Percentiles rank a stretch among this genome's conserved stretches.
Conservation (phyloP, 92 coral and sea anemone species). For the Epizoanthus rinbou region DNA sequence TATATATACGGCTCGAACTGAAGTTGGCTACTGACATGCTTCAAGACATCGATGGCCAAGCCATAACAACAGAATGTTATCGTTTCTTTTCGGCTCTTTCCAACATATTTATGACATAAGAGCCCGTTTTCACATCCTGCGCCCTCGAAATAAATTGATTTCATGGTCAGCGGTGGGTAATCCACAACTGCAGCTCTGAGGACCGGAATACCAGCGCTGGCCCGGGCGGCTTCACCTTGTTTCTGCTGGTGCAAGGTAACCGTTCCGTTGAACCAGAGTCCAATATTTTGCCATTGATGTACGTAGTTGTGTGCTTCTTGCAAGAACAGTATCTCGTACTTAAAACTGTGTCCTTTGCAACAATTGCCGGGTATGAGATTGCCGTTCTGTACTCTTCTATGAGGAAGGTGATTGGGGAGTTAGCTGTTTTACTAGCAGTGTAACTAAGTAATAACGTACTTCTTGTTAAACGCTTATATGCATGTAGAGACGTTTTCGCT, state of each 20-base stretch:
- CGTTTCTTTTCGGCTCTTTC: slow-evolving; percentile 18
- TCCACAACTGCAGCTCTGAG: slow-evolving; percentile 87
- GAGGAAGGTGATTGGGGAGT: neutral
- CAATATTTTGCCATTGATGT: slow-evolving; percentile 62
- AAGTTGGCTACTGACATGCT: slow-evolving; percentile 69
- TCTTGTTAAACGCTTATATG: too few relatives aligned
- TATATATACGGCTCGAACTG: slow-evolving; percentile 81
- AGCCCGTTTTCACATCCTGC: slow-evolving; percentile 75
- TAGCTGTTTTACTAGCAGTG: too few relatives aligned
- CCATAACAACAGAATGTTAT: slow-evolving; percentile 81
- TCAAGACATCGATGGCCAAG: slow-evolving; percentile 80
- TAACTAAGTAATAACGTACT: too few relatives aligned
- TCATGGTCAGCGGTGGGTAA: slow-evolving; percentile 89
- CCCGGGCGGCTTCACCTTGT: slow-evolving; percentile 2
- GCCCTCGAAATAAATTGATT: slow-evolving; percentile 53
- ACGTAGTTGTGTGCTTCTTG: slow-evolving; percentile 53
- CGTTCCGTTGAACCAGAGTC: slow-evolving; percentile 59
- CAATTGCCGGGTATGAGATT: slow-evolving; percentile 1
- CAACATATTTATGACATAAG: slow-evolving; percentile 58
- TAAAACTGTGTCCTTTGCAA: slow-evolving; percentile 38
- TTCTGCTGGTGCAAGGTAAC: slow-evolving; percentile 45
- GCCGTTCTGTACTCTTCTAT: neutral
- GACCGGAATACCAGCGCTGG: slow-evolving; percentile 50
- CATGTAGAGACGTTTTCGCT: too few relatives aligned
- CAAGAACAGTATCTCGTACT: slow-evolving; percentile 70